These are phyloP conservation scores for Sapayoa aenigma DNA, from an alignment of 2,113 vertebrate species.

Conservation along the genomic window DNA sequence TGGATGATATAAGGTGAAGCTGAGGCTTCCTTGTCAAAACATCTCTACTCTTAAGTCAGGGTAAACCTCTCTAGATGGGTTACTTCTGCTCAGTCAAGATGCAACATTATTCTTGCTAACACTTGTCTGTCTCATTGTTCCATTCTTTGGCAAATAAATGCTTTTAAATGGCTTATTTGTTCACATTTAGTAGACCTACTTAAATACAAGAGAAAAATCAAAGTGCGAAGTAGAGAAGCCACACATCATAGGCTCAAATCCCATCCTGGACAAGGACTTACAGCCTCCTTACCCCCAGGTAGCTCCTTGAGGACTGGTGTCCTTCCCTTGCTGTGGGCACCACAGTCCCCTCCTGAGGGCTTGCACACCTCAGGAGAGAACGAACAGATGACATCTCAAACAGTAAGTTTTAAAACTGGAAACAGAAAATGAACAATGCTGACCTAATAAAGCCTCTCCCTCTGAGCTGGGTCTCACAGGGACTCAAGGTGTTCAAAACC, in stretches of 20 bases:
- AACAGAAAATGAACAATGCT: neutral
- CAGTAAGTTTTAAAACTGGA: neutral
- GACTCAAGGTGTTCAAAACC: neutral
- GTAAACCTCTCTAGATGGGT: neutral
- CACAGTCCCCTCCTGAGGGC: too few species aligned
- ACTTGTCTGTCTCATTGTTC: neutral
- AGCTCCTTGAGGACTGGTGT: neutral
- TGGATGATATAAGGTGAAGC: neutral
- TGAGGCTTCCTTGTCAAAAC: neutral
- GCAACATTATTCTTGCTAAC: neutral
- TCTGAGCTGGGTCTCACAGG: neutral
- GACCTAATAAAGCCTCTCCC: constrained; percentile 8
- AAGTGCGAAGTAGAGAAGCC: neutral
- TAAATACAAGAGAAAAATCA: neutral
- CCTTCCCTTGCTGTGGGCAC: neutral
- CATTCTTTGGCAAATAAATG: neutral
- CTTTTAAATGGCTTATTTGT: constrained; percentile 8
- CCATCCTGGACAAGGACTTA: neutral
- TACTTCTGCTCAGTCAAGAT: neutral
- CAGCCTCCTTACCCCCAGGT: neutral
- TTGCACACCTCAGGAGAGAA: neutral
- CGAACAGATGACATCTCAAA: neutral
- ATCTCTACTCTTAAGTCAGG: neutral
- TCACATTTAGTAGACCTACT: neutral
- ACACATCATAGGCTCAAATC: neutral